phyloP scores from a whole-genome alignment of 2,888 invertebrate genomes.

The Blastobasis adustella region DNA sequence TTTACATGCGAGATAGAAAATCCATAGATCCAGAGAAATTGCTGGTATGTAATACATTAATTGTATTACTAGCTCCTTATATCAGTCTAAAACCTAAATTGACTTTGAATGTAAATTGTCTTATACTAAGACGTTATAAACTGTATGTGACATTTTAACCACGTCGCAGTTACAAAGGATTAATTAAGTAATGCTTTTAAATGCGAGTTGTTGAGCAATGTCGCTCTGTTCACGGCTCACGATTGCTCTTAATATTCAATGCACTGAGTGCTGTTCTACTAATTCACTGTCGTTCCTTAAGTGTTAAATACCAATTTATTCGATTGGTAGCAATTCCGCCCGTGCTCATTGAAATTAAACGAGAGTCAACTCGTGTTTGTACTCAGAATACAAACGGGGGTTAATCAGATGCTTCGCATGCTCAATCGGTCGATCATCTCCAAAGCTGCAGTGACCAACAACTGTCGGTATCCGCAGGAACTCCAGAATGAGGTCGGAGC shows the following conservation, averaged over 20 bases:
- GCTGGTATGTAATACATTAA: too few relatives aligned
- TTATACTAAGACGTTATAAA: too few relatives aligned
- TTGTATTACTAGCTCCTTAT: too few relatives aligned
- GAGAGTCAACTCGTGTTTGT: not conserved
- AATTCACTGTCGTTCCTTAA: not conserved
- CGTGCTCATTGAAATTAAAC: slow-evolving; percentile 6
- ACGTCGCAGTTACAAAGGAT: too few relatives aligned
- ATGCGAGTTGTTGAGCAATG: not conserved
- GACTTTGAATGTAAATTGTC: too few relatives aligned
- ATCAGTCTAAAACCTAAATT: too few relatives aligned
- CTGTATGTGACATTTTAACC: too few relatives aligned
- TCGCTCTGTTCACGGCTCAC: too few relatives aligned
- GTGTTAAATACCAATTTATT: slow-evolving; percentile 9
- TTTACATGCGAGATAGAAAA: too few relatives aligned
- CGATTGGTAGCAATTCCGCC: slow-evolving; percentile 11
- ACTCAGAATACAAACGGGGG: not conserved
- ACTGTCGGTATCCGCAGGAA: slow-evolving; percentile 65
- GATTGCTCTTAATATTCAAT: too few relatives aligned
- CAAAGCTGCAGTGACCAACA: not conserved
- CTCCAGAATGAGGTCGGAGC: slow-evolving; percentile 95
- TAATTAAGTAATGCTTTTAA: not conserved
- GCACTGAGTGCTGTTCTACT: not conserved
- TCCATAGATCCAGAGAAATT: too few relatives aligned
- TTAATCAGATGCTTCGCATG: not conserved
- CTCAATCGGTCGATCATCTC: not conserved